A percentile compares a stretch with the other conserved stretches of the same genome.
Evolutionary conservation across 2,888 invertebrate species (phyloP).

Genomic region (Amiota mariae): DNA sequence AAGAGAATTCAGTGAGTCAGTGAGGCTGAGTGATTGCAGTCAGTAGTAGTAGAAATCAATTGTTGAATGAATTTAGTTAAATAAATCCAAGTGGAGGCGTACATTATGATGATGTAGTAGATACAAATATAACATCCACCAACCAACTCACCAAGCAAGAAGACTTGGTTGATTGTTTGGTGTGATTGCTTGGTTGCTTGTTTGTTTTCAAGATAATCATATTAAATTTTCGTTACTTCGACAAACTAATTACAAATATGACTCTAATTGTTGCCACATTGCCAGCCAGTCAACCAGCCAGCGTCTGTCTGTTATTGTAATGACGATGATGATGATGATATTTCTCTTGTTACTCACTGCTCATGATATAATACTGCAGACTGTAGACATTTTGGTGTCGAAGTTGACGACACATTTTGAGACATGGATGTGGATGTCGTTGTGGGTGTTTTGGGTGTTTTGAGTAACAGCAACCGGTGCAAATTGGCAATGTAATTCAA

Average conservation of each 20-base stretch:
- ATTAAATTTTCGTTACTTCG: constrained; percentile 37
- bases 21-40: neutral
- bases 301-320: neutral
- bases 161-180: neutral
- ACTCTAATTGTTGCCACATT: constrained; percentile 38
- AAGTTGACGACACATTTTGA: neutral
- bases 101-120: neutral
- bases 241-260: constrained; percentile 40
- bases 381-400: constrained; percentile 9
- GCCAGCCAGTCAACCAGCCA: constrained; percentile 7
- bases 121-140: neutral
- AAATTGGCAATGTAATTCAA: constrained; percentile 51
- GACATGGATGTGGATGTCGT: neutral
- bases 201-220: constrained; percentile 32
- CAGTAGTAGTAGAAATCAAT: constrained; percentile 6
- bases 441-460: neutral
- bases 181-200: neutral
- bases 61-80: constrained; percentile 32
- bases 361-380: neutral
- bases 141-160: too few relatives aligned
- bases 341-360: neutral
- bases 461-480: constrained; percentile 28
- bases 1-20: neutral
- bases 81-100: constrained; percentile 16
- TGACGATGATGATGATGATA: constrained; percentile 12